These are phyloP conservation scores for Spodoptera frugiperda DNA, from an alignment of 1,140 invertebrate species.

Conservation along the genomic window DNA sequence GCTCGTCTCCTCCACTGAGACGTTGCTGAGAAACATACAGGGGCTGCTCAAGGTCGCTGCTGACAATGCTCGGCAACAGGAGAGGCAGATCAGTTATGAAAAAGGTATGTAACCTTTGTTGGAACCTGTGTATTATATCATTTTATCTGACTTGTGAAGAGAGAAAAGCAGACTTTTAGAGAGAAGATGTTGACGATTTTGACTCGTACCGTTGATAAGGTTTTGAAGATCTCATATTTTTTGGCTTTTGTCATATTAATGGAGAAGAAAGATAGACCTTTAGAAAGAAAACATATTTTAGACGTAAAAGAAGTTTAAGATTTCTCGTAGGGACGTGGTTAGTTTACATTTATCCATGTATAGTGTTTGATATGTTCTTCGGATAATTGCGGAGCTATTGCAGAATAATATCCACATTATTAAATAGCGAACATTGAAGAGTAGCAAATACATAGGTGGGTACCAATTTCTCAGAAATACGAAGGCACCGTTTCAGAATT, in stretches of 20 bases:
- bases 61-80: conserved; percentile 97
- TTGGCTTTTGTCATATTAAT: no score
- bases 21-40: conserved; percentile 97
- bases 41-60: conserved; percentile 97
- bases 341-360: no score
- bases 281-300: no score
- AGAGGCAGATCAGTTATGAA: conserved; percentile 97
- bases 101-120: conserved; percentile 91
- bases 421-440: conserved; percentile 20
- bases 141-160: no score
- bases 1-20: conserved; percentile 93
- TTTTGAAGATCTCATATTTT: no score
- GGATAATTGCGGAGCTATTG: conserved; percentile 5
- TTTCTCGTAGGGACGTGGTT: no score
- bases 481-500: conserved; percentile 60
- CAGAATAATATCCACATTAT: conserved; percentile 6
- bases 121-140: background rate
- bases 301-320: no score
- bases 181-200: no score
- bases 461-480: conserved; percentile 54
- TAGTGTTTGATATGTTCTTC: background rate
- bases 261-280: no score
- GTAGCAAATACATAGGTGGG: conserved; percentile 42
- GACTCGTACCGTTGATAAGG: no score
- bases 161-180: no score